These are phyloP conservation scores for Athalia rosae DNA, from an alignment of 2,888 invertebrate species.

Conservation along the genomic window DNA sequence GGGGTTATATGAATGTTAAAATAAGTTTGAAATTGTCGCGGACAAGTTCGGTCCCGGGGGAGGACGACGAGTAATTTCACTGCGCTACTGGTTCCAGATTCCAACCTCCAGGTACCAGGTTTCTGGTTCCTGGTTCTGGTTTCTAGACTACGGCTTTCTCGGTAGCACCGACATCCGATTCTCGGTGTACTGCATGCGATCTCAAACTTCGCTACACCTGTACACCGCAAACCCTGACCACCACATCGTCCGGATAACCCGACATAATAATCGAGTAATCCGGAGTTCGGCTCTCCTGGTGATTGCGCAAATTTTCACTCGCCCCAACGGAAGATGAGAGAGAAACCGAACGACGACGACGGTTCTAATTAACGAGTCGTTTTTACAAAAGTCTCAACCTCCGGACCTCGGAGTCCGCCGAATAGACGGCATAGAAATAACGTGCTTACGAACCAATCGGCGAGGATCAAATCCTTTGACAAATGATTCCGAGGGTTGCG, in stretches of 20 bases:
- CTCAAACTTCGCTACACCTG: not conserved
- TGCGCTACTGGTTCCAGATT: constrained; percentile 67
- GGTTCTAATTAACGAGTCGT: too few relatives aligned
- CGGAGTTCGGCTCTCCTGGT: not conserved
- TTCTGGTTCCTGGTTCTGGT: constrained; percentile 48
- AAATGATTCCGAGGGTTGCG: constrained; percentile 59
- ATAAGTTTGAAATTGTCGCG: constrained; percentile 74
- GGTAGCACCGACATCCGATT: not conserved
- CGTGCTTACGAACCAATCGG: constrained; percentile 59
- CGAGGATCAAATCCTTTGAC: constrained; percentile 59
- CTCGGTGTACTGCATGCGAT: not conserved
- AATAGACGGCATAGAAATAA: constrained; percentile 24
- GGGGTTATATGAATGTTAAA: constrained; percentile 74
- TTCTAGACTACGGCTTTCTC: constrained; percentile 53
- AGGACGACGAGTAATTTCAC: constrained; percentile 72
- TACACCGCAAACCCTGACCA: too few relatives aligned
- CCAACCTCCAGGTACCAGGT: constrained; percentile 58
- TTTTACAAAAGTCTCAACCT: too few relatives aligned
- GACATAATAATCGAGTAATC: not conserved
- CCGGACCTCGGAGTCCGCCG: not conserved
- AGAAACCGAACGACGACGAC: too few relatives aligned
- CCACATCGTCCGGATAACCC: not conserved
- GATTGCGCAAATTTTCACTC: too few relatives aligned
- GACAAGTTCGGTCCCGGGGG: constrained; percentile 72
- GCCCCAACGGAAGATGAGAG: too few relatives aligned